Base-by-base conservation (phyloP, 2,797 vertebrate species). In the Cirrhinus molitorella region DNA sequence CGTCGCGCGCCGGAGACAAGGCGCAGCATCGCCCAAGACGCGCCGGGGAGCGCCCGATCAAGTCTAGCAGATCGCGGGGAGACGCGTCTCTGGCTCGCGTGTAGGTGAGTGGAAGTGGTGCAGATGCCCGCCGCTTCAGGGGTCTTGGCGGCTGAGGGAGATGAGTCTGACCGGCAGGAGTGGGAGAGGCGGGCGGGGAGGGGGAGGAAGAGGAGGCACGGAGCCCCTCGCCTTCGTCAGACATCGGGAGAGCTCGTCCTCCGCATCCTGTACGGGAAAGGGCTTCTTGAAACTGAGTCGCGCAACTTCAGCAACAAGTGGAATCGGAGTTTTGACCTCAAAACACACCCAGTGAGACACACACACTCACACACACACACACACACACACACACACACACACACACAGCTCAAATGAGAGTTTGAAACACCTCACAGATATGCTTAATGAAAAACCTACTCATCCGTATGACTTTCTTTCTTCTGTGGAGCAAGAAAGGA, bases 221-320 rank as follows among this genome's bases (percentile, higher is more conserved):
- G 81, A 89, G 85, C 57, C 57, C 91, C 83, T 89, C 89, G 43
- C 70, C 91, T 75, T 92, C 93, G 88, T 95, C 94, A 93, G 90
- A 94, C 95, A 95, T 95, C 37, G 79, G 67, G 31, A 87, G 81
- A 88, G 59, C 88, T 88, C 65, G 23, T 13, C 14, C 55, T 49
- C 43, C 85, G 49, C 92, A 91, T 90, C 16, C 6, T 86, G 28
- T 71, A 55, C 28, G 3, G 59, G 2, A 68, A 45, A 45, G 59
- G n/a, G 71, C 86, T 85, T 47, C 86, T 80, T 65, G 74, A 75
- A 47, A 70, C 87, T 63, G 55, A 40, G 45, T 61, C 66, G 67
- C 25, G 3, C 40, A 79, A 70, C 70, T 68, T 76, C 71, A 75
- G 87, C 89, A 90, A 90, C 90, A 91, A 89, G 89, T 90, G 77